These are phyloP conservation scores for Lycocerus yunnanus DNA, from an alignment of 2,888 invertebrate species.

Conservation along the genomic window DNA sequence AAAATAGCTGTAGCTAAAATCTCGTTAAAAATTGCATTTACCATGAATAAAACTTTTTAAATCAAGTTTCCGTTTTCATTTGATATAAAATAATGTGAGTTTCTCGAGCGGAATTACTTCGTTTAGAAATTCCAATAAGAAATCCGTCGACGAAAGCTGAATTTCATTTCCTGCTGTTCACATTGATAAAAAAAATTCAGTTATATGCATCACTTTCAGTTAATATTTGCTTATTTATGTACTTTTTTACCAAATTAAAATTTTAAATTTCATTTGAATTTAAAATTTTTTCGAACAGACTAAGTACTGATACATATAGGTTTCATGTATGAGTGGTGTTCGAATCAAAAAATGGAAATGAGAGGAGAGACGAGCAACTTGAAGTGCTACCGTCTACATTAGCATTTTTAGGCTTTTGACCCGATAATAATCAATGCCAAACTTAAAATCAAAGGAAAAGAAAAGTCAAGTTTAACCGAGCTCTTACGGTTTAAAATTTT, in stretches of 20 bases:
- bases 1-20: conserved; percentile 13
- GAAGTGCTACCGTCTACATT: neutral
- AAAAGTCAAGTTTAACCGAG: too few relatives aligned
- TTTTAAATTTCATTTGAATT: neutral
- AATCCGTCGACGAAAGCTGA: conserved; percentile 37
- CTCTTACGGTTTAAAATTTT: too few relatives aligned
- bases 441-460: too few relatives aligned
- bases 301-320: neutral
- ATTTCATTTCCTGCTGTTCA: conserved; percentile 38
- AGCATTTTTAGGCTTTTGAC: too few relatives aligned
- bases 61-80: conserved; percentile 42
- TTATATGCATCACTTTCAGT: conserved; percentile 20
- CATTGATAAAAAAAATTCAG: conserved; percentile 26
- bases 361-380: neutral
- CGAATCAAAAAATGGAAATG: neutral
- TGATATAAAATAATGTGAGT: conserved; percentile 46
- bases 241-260: conserved; percentile 4
- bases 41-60: conserved; percentile 28
- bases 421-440: too few relatives aligned
- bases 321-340: neutral
- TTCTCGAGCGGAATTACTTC: conserved; percentile 46
- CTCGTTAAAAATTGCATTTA: conserved; percentile 21
- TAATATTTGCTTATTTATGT: conserved; percentile 23
- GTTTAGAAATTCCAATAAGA: conserved; percentile 48
- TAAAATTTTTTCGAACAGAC: neutral